Conservation (phyloP, 2,888 invertebrate species). For the Parthenolecanium corni region DNA sequence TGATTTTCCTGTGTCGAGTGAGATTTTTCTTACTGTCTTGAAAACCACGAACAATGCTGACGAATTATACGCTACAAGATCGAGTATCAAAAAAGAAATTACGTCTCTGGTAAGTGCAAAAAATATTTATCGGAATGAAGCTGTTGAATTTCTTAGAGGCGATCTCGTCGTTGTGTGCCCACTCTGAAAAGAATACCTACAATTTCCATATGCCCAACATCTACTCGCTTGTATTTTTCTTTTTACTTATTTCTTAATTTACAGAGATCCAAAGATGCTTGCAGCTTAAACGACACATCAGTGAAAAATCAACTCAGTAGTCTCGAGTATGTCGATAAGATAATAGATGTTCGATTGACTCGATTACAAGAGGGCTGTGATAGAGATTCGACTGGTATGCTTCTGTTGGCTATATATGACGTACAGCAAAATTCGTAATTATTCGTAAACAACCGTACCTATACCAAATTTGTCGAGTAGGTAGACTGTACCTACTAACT, state of each 20-base stretch:
- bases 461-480: no score
- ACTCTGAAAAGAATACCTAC: no score
- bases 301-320: constrained; percentile 80
- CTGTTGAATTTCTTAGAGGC: no score
- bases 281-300: constrained; percentile 67
- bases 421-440: no score
- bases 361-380: constrained; percentile 40
- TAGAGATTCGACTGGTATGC: constrained; percentile 20
- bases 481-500: no score
- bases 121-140: no score
- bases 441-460: no score
- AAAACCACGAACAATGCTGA: constrained; percentile 66
- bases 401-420: no score
- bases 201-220: no score
- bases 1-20: constrained; percentile 63
- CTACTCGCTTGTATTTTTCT: no score
- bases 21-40: constrained; percentile 72
- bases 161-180: no score
- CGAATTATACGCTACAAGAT: constrained; percentile 69
- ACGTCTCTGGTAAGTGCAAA: constrained; percentile 49
- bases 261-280: constrained; percentile 68
- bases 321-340: constrained; percentile 62
- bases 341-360: constrained; percentile 54
- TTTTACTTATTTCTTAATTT: no score
- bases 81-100: constrained; percentile 69